Conservation (phyloP, 2,888 invertebrate species). For the Vanessa cardui region DNA sequence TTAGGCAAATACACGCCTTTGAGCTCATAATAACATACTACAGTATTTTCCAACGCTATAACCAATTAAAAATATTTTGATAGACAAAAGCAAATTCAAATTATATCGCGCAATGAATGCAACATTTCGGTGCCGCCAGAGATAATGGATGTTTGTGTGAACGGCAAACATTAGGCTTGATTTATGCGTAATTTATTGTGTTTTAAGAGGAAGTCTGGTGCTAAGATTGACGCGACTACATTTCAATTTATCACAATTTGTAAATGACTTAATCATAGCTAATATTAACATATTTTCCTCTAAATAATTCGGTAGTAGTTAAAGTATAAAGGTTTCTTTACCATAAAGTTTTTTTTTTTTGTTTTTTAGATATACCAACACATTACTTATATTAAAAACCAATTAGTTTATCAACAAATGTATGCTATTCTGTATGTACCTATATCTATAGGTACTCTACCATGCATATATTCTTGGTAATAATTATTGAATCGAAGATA, state of each 20-base stretch:
- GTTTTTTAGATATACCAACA: too few species aligned
- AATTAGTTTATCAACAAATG: too few species aligned
- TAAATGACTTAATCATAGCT: too few species aligned
- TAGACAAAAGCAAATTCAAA: constrained; percentile 77
- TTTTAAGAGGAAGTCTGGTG: neutral
- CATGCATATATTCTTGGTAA: neutral
- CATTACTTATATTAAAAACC: too few species aligned
- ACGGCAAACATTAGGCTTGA: constrained; percentile 64
- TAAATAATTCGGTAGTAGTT: too few species aligned
- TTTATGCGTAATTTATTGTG: constrained; percentile 56
- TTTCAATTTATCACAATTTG: neutral
- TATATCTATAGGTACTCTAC: neutral
- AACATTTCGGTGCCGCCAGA: constrained; percentile 53
- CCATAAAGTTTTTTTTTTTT: too few species aligned
- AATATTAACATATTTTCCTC: too few species aligned
- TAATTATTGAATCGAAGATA: constrained; percentile 3
- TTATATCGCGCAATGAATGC: constrained; percentile 57
- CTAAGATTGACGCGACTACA: neutral
- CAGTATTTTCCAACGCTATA: constrained; percentile 74
- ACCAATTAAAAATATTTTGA: constrained; percentile 81
- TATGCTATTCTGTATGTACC: neutral
- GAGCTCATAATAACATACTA: constrained; percentile 73
- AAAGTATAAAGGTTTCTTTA: too few species aligned
- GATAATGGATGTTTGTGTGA: constrained; percentile 66
- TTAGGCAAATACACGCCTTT: constrained; percentile 82